phyloP scores from a whole-genome alignment of 2,888 invertebrate species.

The Herminia tarsipennalis region DNA sequence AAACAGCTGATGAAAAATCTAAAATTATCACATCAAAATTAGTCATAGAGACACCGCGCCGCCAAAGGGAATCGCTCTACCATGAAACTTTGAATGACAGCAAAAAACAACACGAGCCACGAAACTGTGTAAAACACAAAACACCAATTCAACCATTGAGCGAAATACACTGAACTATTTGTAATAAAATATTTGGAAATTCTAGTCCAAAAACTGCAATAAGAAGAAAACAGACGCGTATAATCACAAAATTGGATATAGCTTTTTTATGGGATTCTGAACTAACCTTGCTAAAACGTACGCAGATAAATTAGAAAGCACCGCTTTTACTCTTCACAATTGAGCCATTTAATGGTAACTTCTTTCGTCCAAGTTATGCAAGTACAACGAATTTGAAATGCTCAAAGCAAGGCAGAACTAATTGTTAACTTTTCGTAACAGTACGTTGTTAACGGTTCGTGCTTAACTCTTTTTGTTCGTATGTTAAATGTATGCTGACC shows the following conservation, averaged over 20 bases:
- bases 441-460: conserved; percentile 38
- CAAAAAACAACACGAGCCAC: conserved; percentile 28
- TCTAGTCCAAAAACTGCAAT: conserved; percentile 25
- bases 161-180: conserved; percentile 38
- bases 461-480: conserved; percentile 25
- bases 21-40: conserved; percentile 58
- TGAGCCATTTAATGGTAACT: conserved; percentile 25
- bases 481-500: conserved; percentile 11
- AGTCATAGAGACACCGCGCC: conserved; percentile 57
- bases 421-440: conserved; percentile 51
- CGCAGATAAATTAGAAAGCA: conserved; percentile 41
- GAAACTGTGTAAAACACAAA: conserved; percentile 40
- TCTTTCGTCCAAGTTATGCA: conserved; percentile 37
- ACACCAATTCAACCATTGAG: conserved; percentile 35
- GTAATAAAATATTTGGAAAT: conserved; percentile 29
- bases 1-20: conserved; percentile 17
- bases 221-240: conserved; percentile 13
- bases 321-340: conserved; percentile 31
- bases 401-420: conserved; percentile 57
- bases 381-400: conserved; percentile 55
- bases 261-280: conserved; percentile 27
- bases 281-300: conserved; percentile 22
- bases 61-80: conserved; percentile 57
- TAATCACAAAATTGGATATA: conserved; percentile 11
- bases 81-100: conserved; percentile 39